Conservation (phyloP, 2,888 invertebrate species). For the Euzophera pinguis region DNA sequence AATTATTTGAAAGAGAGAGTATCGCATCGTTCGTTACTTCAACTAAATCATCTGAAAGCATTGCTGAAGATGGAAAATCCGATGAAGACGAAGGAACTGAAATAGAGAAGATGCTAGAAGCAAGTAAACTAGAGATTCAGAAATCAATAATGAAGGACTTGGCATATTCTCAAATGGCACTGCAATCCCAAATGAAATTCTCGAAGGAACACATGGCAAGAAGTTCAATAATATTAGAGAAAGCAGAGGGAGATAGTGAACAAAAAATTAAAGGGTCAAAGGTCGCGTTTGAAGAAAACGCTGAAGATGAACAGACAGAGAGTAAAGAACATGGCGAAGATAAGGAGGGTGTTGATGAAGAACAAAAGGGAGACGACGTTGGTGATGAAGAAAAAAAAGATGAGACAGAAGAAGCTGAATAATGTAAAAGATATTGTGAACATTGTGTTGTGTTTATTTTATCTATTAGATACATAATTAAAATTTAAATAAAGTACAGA, state of each 20-base stretch:
- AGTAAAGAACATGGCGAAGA: constrained; percentile 36
- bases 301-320: constrained; percentile 29
- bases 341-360: constrained; percentile 36
- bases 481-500: no score
- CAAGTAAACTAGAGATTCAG: constrained; percentile 58
- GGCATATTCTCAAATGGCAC: constrained; percentile 43
- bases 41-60: constrained; percentile 40
- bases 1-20: constrained; percentile 47
- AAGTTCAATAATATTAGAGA: constrained; percentile 27
- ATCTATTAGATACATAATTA: no score
- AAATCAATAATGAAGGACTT: constrained; percentile 66
- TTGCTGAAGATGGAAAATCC: constrained; percentile 31
- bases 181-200: constrained; percentile 36
- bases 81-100: constrained; percentile 35
- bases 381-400: constrained; percentile 19
- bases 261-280: neutral
- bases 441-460: no score
- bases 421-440: no score
- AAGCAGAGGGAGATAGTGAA: constrained; percentile 16
- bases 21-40: constrained; percentile 58
- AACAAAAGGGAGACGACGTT: constrained; percentile 36
- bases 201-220: constrained; percentile 23
- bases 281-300: neutral
- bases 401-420: constrained; percentile 15
- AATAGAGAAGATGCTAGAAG: constrained; percentile 46